Conservation (phyloP, 2,113 vertebrate genomes). For the Vimba vimba region DNA sequence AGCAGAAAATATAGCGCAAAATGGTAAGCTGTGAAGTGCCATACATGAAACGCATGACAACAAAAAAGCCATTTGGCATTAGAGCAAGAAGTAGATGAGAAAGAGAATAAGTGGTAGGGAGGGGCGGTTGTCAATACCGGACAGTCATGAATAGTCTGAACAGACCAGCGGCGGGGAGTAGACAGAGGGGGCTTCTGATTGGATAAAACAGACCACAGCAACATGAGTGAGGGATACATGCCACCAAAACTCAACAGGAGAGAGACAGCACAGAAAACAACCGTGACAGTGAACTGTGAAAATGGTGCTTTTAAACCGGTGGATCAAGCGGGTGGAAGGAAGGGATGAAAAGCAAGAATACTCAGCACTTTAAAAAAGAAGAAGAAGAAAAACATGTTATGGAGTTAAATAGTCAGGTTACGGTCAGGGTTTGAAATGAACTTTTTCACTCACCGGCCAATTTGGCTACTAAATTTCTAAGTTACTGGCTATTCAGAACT, state of each 20-base stretch:
- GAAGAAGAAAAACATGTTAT: conserved; percentile 17
- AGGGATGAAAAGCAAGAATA: conserved; percentile 4
- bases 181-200: conserved; percentile 92
- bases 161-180: conserved; percentile 95
- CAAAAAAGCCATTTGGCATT: conserved; percentile 37
- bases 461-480: no score
- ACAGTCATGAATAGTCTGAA: conserved; percentile 98
- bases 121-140: conserved; percentile 84
- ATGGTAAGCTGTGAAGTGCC: background rate
- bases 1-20: background rate
- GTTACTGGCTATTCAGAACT: no score
- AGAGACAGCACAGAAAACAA: conserved; percentile 56
- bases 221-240: conserved; percentile 56
- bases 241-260: conserved; percentile 80
- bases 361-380: background rate
- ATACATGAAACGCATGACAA: background rate
- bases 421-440: no score
- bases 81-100: conserved; percentile 54
- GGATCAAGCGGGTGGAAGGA: background rate
- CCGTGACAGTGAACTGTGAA: conserved; percentile 31
- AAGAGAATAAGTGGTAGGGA: conserved; percentile 22
- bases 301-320: background rate
- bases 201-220: conserved; percentile 80
- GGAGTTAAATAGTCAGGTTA: background rate
- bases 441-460: no score